Base-by-base conservation (phyloP, 2,797 vertebrate species). In the Siniperca undulata region DNA sequence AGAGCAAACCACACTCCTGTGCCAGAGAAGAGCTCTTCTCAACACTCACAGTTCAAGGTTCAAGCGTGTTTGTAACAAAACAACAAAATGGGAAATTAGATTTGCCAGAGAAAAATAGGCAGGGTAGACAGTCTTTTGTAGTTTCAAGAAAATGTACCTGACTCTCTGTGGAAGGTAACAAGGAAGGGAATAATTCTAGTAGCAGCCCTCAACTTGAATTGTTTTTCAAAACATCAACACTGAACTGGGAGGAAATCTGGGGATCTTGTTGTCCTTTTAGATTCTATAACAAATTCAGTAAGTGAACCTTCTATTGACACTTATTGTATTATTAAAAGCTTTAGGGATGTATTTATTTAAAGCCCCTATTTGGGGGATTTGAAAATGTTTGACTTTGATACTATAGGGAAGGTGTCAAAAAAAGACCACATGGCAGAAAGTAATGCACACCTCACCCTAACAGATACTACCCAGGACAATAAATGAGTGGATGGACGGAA, bases 41-140 rank as follows among this genome's bases (percentile, higher is more conserved):
- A 59, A 70, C 64, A 44, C 1, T 72, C 11, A 56, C 70, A 66
- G 56, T 52, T 78, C 67, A 72, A 74, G 34, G 76, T 77, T 81
- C 75, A 77, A 56, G 42, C 8, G 6, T 67, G 70, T 84, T 84
- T 87, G 74, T 30, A 62, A 27, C 30, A 82, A 40, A 75, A 71
- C 22, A 62, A 19, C 42, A 75, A 78, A 70, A 70, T 27, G 55
- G 20, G 40, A 68, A 73, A 81, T 81, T 75, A 70, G 40, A 70
- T 82, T 80, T 80, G 24, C 44, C 30, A n/a, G n/a, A 76, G 34
- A 46, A 52, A 40, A 50, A 17, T 17, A 20, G 44, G 14, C 46
- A 80, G 38, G 30, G 20, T 10, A 70, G 48, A 73, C 38, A n/a
- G 65, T 30, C 40, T 46, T 24, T 11, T 48, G 19, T 38, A 62